Evolutionary conservation across 2,888 invertebrate genomes (phyloP), one percentile per base, ranked within the genome.

Genomic region (Epicampocera succincta): DNA sequence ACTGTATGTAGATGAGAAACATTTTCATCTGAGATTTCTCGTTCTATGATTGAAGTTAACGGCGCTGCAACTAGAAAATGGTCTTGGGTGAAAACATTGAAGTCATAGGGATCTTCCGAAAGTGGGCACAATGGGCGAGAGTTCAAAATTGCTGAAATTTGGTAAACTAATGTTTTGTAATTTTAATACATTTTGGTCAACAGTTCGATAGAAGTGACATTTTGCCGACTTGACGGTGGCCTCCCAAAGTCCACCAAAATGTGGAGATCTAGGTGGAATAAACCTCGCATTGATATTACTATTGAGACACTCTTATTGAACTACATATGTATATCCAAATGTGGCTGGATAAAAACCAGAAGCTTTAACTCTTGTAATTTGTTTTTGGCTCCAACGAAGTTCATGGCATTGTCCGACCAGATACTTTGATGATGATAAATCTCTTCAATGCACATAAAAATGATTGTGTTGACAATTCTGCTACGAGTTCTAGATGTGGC

Each of bases 71-170:
- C 33, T 17, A 77, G 8, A 42, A 81, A 81, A 33, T 81, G 69
- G 0, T 54, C 69, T 12, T 75, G 80, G 3, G 80, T 74, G 2
- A 73, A 13, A 17, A 78, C 76, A 1, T 80, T 77, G 9, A 85
- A 33, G 69, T 83, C 80, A 29, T 54, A 29, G 2, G 54, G 9
- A 9, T 44, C 6, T 3, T 33, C 5, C 21, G 60, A 61, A 44
- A 33, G 11, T 9, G 44, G 25, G 6, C 12, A 17, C 25, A 61
- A 15, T 15, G 42, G 21, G 2, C 42, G 38, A 5, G 58, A 58
- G 38, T 78, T 82, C 17, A 76, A 25, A 44, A 58, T 58, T 11
- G 58, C 60, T 8, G 54, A 54, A 12, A 54, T 9, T 54, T 29
- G 54, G 3, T 12, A 56, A 1, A 56, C 38, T 25, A 56, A 13